These are phyloP conservation scores for Callospermophilus lateralis DNA, from an alignment of 2,113 vertebrate genomes.

Conservation along the genomic window DNA sequence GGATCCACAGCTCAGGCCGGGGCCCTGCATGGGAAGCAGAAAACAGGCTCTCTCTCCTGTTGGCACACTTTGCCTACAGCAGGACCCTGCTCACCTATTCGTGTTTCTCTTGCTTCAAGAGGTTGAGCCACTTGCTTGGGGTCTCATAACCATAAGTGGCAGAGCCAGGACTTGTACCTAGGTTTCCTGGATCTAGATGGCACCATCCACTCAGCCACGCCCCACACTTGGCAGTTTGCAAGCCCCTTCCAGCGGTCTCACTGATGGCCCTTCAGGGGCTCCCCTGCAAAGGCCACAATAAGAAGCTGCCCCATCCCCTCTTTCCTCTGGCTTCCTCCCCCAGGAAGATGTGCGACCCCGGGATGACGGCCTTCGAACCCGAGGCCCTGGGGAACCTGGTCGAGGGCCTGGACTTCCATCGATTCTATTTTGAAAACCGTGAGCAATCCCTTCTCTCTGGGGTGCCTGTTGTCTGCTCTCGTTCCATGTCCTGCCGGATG, in stretches of 20 bases:
- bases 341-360: slow-evolving; percentile 99
- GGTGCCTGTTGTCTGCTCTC: slow-evolving; percentile 72
- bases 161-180: neutral
- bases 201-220: neutral
- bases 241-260: neutral
- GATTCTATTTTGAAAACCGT: slow-evolving; percentile 99
- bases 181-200: neutral
- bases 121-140: neutral
- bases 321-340: slow-evolving; percentile 69
- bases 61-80: fast-evolving
- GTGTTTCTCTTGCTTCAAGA: neutral
- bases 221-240: too few species aligned
- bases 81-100: fast-evolving
- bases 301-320: slow-evolving; percentile 26
- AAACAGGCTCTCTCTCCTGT: neutral
- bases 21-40: neutral
- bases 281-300: fast-evolving
- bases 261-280: neutral
- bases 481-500: slow-evolving; percentile 64
- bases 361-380: slow-evolving; percentile 97
- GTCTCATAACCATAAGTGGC: neutral
- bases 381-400: slow-evolving; percentile 98
- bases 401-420: slow-evolving; percentile 98
- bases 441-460: slow-evolving; percentile 84
- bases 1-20: neutral